Percentiles rank a stretch among this genome's conserved stretches.
Evolutionary conservation across 2,797 vertebrate genomes (phyloP).

Genomic region (Girardinus metallicus): DNA sequence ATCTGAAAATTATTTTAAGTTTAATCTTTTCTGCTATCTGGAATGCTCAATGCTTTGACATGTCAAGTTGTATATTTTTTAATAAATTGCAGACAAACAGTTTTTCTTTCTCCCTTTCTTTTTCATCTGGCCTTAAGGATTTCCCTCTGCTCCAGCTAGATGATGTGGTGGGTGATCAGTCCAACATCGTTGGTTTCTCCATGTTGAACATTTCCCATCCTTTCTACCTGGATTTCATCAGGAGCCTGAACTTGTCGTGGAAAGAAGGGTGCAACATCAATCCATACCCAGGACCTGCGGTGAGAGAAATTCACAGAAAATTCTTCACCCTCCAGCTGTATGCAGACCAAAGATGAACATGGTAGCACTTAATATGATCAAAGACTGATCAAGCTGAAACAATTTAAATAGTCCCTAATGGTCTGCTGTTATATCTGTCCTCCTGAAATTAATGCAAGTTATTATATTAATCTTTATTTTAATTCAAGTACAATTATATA

Average conservation of each 20-base stretch:
- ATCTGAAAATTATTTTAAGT: neutral
- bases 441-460: too few species aligned
- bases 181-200: conserved; percentile 90
- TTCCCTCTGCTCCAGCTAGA: conserved; percentile 88
- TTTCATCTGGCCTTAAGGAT: conserved; percentile 76
- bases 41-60: neutral
- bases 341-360: too few species aligned
- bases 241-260: conserved; percentile 90
- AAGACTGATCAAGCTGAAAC: too few species aligned
- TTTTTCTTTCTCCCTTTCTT: neutral
- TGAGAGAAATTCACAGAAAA: conserved; percentile 41
- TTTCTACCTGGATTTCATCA: conserved; percentile 87
- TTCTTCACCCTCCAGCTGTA: neutral
- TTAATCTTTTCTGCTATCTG: neutral
- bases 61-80: too few species aligned
- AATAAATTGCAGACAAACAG: neutral
- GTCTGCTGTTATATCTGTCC: too few species aligned
- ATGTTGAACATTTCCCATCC: conserved; percentile 87
- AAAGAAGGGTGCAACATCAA: conserved; percentile 83
- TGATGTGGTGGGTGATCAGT: conserved; percentile 84
- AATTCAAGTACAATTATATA: too few species aligned
- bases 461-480: too few species aligned
- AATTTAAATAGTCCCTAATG: too few species aligned
- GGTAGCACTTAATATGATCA: too few species aligned
- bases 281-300: conserved; percentile 69